These are phyloP conservation scores for Cecidostiba fungosa DNA, from an alignment of 2,888 invertebrate genomes.

Conservation along the genomic window DNA sequence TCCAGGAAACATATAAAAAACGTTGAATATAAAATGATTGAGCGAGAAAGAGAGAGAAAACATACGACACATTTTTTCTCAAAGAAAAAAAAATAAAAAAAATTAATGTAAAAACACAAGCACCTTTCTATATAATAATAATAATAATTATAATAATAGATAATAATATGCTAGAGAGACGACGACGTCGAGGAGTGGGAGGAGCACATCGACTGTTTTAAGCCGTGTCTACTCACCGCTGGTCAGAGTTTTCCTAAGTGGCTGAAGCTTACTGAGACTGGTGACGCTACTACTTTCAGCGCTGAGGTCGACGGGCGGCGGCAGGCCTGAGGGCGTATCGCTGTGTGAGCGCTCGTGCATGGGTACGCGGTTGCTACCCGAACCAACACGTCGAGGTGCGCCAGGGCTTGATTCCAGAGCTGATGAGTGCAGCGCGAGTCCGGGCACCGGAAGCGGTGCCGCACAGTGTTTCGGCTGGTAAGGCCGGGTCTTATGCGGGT, in stretches of 20 bases:
- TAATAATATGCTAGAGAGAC: constrained; percentile 60
- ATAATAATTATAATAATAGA: constrained; percentile 46
- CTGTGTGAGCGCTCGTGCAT: constrained; percentile 95
- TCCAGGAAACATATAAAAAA: constrained; percentile 47
- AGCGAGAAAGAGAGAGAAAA: constrained; percentile 47
- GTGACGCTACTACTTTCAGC: constrained; percentile 98
- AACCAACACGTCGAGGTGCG: constrained; percentile 82
- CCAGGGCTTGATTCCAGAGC: constrained; percentile 82
- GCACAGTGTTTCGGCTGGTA: constrained; percentile 90
- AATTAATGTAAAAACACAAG: constrained; percentile 46
- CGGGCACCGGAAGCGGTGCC: constrained; percentile 85
- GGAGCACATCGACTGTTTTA: neutral
- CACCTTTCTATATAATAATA: constrained; percentile 55
- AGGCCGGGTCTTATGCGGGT: constrained; percentile 92
- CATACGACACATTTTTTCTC: constrained; percentile 32
- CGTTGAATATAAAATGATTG: constrained; percentile 27
- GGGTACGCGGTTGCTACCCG: constrained; percentile 81
- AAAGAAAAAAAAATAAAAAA: constrained; percentile 23
- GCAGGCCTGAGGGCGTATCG: constrained; percentile 91
- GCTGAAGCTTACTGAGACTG: constrained; percentile 91
- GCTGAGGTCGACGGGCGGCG: constrained; percentile 91
- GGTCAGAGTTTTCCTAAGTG: constrained; percentile 90
- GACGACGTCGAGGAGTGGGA: constrained; percentile 39
- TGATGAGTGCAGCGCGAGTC: constrained; percentile 80
- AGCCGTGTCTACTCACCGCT: constrained; percentile 82